Conservation (phyloP, 1,140 invertebrate species). For the Penaeus vannamei region DNA sequence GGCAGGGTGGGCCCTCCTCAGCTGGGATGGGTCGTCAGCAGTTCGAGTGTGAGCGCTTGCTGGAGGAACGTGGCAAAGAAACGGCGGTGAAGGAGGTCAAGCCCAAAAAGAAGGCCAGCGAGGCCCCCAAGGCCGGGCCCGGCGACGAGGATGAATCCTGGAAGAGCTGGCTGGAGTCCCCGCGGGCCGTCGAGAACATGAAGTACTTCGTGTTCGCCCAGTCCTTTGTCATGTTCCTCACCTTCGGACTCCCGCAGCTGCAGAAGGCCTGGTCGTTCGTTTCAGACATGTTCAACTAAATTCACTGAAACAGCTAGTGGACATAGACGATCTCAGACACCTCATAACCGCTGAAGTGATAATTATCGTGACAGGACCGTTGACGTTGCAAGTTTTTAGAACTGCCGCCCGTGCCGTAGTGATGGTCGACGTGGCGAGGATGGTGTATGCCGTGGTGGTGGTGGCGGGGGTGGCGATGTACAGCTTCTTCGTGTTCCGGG, state of each 20-base stretch:
- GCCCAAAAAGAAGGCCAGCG: not conserved
- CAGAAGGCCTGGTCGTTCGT: slow-evolving; percentile 22
- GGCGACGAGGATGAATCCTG: slow-evolving; percentile 7
- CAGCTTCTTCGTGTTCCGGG: slow-evolving; percentile 27
- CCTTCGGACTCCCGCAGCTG: slow-evolving; percentile 51
- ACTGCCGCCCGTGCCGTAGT: not conserved
- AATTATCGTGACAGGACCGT: no score
- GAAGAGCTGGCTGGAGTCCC: slow-evolving; percentile 36
- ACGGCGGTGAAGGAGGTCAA: slow-evolving; percentile 28
- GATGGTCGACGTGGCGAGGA: slow-evolving; percentile 43
- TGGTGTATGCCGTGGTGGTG: slow-evolving; percentile 37
- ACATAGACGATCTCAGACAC: no score
- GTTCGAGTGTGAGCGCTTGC: slow-evolving; percentile 39
- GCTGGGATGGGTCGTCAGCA: slow-evolving; percentile 51
- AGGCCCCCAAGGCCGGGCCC: not conserved
- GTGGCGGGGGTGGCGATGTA: slow-evolving; percentile 34
- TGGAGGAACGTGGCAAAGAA: slow-evolving; percentile 50
- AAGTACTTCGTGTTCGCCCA: slow-evolving; percentile 48
- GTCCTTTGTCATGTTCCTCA: slow-evolving; percentile 57
- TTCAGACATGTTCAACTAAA: not conserved
- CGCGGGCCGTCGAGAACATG: slow-evolving; percentile 42
- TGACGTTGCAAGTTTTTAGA: no score
- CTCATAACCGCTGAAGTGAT: no score
- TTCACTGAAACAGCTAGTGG: no score
- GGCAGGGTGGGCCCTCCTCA: slow-evolving; percentile 7